phyloP scores from a whole-genome alignment of 1,140 invertebrate genomes.

The Acromyrmex charruanus region DNA sequence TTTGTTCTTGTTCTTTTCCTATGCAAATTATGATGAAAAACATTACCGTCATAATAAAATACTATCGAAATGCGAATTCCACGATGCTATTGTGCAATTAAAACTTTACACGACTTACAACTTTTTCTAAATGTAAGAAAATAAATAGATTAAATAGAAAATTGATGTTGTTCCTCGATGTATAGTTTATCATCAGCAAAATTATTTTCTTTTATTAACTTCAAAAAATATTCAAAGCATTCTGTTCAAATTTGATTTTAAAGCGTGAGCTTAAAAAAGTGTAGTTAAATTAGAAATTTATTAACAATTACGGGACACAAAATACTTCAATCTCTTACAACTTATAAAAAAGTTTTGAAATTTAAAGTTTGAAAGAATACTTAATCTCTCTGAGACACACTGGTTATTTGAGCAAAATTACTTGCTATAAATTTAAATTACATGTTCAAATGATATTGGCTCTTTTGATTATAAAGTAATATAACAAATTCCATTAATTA shows the following conservation, averaged over 20 bases:
- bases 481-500: background rate
- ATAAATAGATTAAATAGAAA: background rate
- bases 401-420: background rate
- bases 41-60: background rate
- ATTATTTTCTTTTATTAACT: background rate
- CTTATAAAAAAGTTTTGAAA: constrained; percentile 3
- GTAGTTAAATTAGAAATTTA: constrained; percentile 8
- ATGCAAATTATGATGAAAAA: constrained; percentile 3
- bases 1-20: background rate
- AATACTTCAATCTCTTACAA: background rate
- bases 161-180: background rate
- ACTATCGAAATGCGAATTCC: background rate
- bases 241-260: background rate
- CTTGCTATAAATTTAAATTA: background rate
- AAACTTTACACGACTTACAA: background rate
- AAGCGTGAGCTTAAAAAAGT: background rate
- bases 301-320: background rate
- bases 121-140: background rate
- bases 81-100: background rate
- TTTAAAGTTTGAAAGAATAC: background rate
- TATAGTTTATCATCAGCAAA: background rate
- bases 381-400: background rate
- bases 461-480: background rate
- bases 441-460: background rate
- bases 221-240: background rate